phyloP scores from a whole-genome alignment of 2,888 invertebrate species.

The Philonicus albiceps region DNA sequence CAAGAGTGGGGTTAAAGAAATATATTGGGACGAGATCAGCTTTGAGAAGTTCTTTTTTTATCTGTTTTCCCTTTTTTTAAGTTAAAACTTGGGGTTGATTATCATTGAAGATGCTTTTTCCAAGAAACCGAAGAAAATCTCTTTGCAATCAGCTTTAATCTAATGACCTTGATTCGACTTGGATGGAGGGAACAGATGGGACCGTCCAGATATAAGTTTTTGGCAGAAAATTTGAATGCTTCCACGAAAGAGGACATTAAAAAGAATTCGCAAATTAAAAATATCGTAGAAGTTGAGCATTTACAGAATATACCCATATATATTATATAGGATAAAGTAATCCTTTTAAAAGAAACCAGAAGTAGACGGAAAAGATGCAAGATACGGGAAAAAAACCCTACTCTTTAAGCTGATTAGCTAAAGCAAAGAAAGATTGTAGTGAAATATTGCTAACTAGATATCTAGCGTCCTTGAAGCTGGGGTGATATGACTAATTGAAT shows the following conservation, averaged over 20 bases:
- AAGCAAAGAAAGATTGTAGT: background rate
- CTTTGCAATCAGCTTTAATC: slow-evolving; percentile 11
- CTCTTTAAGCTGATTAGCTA: background rate
- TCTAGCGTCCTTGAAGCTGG: background rate
- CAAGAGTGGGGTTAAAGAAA: background rate
- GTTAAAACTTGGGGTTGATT: background rate
- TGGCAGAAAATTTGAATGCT: background rate
- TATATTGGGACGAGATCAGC: background rate
- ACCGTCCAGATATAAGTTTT: background rate
- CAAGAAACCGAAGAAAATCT: background rate
- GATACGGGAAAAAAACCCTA: background rate
- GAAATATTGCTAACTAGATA: background rate
- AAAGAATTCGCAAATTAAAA: background rate
- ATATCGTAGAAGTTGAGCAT: background rate
- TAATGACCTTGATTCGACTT: background rate
- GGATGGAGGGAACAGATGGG: background rate
- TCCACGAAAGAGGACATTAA: background rate
- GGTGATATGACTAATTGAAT: background rate
- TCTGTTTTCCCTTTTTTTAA: background rate
- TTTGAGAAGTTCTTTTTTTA: background rate
- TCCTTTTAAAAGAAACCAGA: background rate
- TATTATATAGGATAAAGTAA: background rate
- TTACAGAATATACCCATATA: background rate
- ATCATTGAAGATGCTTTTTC: background rate
- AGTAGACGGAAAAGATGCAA: background rate